Conservation (phyloP, 1,140 invertebrate species). For the Ips nitidus region DNA sequence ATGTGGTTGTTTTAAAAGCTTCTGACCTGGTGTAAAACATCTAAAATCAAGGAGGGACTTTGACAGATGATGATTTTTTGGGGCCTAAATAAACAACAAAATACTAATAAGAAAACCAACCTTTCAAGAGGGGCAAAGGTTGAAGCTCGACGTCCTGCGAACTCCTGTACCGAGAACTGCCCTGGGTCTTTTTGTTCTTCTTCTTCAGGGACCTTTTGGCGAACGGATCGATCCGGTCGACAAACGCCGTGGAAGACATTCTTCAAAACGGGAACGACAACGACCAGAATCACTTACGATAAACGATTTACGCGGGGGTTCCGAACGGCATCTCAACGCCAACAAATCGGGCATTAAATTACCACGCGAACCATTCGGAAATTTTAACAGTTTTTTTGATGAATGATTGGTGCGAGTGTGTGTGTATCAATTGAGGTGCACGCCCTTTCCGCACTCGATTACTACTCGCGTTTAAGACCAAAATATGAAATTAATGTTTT, state of each 20-base stretch:
- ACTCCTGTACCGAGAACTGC: slow-evolving; percentile 86
- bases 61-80: slow-evolving; percentile 23
- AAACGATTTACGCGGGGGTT: slow-evolving; percentile 45
- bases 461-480: slow-evolving; percentile 1
- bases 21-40: too few relatives aligned
- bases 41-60: background rate
- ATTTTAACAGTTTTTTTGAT: slow-evolving; percentile 39
- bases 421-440: slow-evolving; percentile 44
- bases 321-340: slow-evolving; percentile 45
- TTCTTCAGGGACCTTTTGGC: slow-evolving; percentile 89
- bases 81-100: slow-evolving; percentile 9
- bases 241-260: slow-evolving; percentile 83
- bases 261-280: slow-evolving; percentile 32
- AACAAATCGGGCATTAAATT: slow-evolving; percentile 43
- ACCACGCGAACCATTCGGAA: slow-evolving; percentile 42
- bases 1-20: too few relatives aligned
- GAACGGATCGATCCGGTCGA: slow-evolving; percentile 93
- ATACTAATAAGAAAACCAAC: slow-evolving; percentile 55
- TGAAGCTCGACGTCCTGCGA: slow-evolving; percentile 87
- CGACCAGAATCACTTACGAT: slow-evolving; percentile 32
- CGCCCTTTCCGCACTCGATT: slow-evolving; percentile 41
- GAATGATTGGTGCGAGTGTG: slow-evolving; percentile 31
- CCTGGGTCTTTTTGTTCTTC: slow-evolving; percentile 90
- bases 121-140: slow-evolving; percentile 83
- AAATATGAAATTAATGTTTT: too few relatives aligned